Base-by-base conservation (phyloP, 2,797 vertebrate genomes). In the Capromys pilorides region DNA sequence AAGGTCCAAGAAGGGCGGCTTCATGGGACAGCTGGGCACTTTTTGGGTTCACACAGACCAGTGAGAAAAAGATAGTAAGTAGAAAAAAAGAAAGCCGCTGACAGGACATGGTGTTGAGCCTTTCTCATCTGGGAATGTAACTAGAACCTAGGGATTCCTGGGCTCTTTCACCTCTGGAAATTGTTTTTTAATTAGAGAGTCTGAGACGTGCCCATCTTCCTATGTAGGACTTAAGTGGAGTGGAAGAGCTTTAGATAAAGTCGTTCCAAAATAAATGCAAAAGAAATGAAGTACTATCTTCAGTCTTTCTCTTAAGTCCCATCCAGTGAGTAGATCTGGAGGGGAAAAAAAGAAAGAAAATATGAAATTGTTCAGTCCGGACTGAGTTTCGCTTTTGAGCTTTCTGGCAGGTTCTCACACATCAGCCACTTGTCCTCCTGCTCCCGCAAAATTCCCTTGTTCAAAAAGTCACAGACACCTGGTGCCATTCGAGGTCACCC, bases 71-170 rank as follows among this genome's bases (percentile, higher is more conserved):
- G 73, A 86, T 7, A 33, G 31, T 16, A 57, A 86, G 36, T 18
- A 88, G 33, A 71, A 26, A n/a, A n/a, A n/a, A 59, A 80, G 26
- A 87, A 59, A 22, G 66, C 62, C 41, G 7, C 33, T 49, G 67
- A 80, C 75, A 82, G 39, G 41, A 83, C 51, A 67, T n/a, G 31
- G 26, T 61, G n/a, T 73, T 62, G 59, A 31, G 33, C 22, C n/a
- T 86, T 92, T 90, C 89, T 62, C 66, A 84, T 88, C 80, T 87
- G 69, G 90, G 33, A 5, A 6, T 69, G 13, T 67, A 84, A 80
- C 54, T 6, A 73, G 82, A 87, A 73, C 19, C 31, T 66, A 39
- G 1, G 87, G 61, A 2, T 73, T 57, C 85, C 66, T 87, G 57
- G 61, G 22, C n/a, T 49, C 51, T 64, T 93, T 62, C 28, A 92